Evolutionary conservation across 2,888 invertebrate species (phyloP), one percentile per base, ranked within the genome.

Genomic region (Tortrix viridana): DNA sequence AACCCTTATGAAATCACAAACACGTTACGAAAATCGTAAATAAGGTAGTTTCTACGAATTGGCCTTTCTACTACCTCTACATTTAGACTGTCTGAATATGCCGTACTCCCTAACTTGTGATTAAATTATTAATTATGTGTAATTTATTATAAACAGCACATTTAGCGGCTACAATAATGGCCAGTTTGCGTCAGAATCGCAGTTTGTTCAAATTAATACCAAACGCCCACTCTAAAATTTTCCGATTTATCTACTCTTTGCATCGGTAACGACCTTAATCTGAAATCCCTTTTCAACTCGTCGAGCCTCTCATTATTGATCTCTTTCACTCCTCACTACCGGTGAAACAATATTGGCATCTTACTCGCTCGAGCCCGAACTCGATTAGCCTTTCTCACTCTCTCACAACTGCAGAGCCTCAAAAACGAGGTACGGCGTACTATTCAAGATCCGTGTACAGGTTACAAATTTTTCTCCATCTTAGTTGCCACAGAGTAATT

Each of bases 221-320:
- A 50, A 19, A 38, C 37, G 41, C 63, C 12, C 54, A 43, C 16
- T 86, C 86, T 87, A 70, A 63, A 79, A 75, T 80, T 86, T 85
- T 74, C 84, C 78, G 78, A 74, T 71, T 71, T 72, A 75, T 73
- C 71, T 88, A 81, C 77, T 91, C 91, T 90, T 84, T 90, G 91
- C 75, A 84, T 83, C 87, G 84, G 88, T 87, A 89, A 90, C 91
- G 91, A 90, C 91, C 91, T 92, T 92, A 92, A 92, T 92, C 91
- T 92, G 91, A 91, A 92, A 92, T 92, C 91, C 90, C 91, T 92
- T 92, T 92, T 90, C 91, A 90, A 92, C 91, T 91, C 91, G 86
- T 90, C 90, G 89, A 87, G 88, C 86, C 85, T 89, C 91, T 91
- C 91, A 91, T 91, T 92, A 92, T 92, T 89, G 91, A 92, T 92